Evolutionary conservation across 92 coral and sea anemone species (phyloP), one percentile per base, ranked within the genome.

Genomic region (Hydrozoanthus gracilis): DNA sequence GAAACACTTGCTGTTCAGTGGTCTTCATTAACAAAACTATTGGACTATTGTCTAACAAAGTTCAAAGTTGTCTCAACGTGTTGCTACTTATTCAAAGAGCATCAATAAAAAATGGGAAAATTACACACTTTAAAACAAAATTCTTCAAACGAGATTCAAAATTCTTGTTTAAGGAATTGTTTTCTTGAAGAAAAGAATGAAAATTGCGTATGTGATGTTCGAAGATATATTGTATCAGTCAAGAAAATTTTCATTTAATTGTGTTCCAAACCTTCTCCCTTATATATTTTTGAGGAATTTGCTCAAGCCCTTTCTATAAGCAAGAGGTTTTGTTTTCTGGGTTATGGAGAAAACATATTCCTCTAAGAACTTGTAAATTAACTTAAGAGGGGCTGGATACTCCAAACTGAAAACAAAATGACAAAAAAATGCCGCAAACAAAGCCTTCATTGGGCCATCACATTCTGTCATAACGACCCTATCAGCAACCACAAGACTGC

Each of bases 161-260:
- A 10, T 15, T 80, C 85, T 80, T 61, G 39, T 80, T 12, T 46
- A 47, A 80, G 64, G 74, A 80, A 80, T 80, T 80, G n/a, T 55
- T 35, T 39, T 18, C 35, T 66, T 66, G 44, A 17, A 66, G 7
- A n/a, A 66, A 66, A 66, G 71, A 66, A 66, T 66, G 71, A 66
- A 11, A 66, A 66, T 66, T 66, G 45, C 8, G 45, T 18, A 66
- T 15, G 35, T 66, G 8, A 66, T 66, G 71, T 66, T 12, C 4
- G 71, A 66, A 66, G 20, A 27, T 66, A n/a, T 65, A 65, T 66
- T n/a, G n/a, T n/a, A n/a, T 66, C 71, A 66, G 9, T 66, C 71
- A 66, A 66, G 71, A 16, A 66, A 66, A 66, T 66, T 4, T 66
- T 17, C 39, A 17, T n/a, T 65, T 66, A 44, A n/a, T n/a, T n/a